Evolutionary conservation across 2,113 vertebrate species (phyloP).

Genomic region (Solea senegalensis): DNA sequence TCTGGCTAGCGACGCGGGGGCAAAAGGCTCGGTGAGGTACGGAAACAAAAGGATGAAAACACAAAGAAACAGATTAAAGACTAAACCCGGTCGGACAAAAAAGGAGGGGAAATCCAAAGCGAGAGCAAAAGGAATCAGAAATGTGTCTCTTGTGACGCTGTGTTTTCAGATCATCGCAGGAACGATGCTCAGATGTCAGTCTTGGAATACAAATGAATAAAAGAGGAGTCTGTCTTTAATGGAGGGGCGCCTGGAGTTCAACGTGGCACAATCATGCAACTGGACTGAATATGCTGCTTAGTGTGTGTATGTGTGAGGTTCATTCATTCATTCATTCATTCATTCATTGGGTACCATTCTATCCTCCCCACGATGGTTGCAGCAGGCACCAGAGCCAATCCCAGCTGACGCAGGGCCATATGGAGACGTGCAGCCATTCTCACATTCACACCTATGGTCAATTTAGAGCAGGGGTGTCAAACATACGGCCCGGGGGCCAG

Average conservation of each 20-base stretch:
- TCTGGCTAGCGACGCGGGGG: conserved; percentile 10
- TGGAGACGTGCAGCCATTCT: too few species aligned
- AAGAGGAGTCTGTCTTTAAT: background rate
- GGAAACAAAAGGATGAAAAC: conserved; percentile 29
- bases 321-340: too few species aligned
- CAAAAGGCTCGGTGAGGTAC: background rate
- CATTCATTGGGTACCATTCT: too few species aligned
- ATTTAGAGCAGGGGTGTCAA: too few species aligned
- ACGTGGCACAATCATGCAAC: conserved; percentile 2
- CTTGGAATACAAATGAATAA: conserved; percentile 21
- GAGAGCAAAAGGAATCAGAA: conserved; percentile 21
- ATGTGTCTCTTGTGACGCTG: conserved; percentile 13
- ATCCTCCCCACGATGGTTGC: too few species aligned
- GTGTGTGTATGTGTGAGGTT: too few species aligned
- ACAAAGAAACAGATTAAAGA: conserved; percentile 31
- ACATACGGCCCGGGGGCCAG: too few species aligned
- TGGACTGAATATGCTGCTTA: background rate
- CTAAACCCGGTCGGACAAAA: conserved; percentile 7
- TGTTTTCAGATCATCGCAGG: conserved; percentile 30
- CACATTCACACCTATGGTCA: too few species aligned
- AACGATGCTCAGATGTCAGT: conserved; percentile 10
- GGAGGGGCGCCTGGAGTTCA: conserved; percentile 30
- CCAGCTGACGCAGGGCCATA: too few species aligned
- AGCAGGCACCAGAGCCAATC: too few species aligned
- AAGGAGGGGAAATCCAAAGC: conserved; percentile 17